A percentile compares a stretch with the other conserved stretches of the same genome.
Evolutionary conservation across 2,888 invertebrate genomes (phyloP).

Genomic region (Drosophila recens): DNA sequence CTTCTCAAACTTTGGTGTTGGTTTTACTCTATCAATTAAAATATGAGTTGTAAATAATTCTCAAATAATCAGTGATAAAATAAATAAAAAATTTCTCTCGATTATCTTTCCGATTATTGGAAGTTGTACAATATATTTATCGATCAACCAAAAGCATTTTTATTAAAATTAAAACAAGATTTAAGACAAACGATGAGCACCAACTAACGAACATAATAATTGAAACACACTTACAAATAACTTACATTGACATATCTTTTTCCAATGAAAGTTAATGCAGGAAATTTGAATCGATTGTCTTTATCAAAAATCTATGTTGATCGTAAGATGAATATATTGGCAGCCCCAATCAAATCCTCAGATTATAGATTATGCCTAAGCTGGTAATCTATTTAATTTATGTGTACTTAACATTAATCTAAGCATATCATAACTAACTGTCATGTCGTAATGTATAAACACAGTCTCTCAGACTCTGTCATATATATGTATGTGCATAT

Average conservation of each 20-base stretch:
- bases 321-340: not conserved
- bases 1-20: not conserved
- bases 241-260: too few relatives aligned
- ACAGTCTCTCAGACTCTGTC: not conserved
- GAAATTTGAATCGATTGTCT: too few relatives aligned
- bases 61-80: not conserved
- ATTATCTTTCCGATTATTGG: too few relatives aligned
- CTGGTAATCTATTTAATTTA: not conserved
- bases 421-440: slow-evolving; percentile 6
- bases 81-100: not conserved
- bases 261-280: too few relatives aligned
- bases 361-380: not conserved
- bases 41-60: not conserved
- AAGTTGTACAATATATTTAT: too few relatives aligned
- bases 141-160: too few relatives aligned
- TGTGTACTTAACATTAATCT: slow-evolving; percentile 12
- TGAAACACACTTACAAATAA: not conserved
- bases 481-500: not conserved
- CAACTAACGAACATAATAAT: not conserved
- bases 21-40: not conserved
- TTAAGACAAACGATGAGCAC: too few relatives aligned
- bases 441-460: slow-evolving; percentile 15
- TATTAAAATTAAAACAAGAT: too few relatives aligned
- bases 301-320: too few relatives aligned
- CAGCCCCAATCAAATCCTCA: not conserved